phyloP scores from a whole-genome alignment of 2,113 vertebrate species.

The Labeo rohita region DNA sequence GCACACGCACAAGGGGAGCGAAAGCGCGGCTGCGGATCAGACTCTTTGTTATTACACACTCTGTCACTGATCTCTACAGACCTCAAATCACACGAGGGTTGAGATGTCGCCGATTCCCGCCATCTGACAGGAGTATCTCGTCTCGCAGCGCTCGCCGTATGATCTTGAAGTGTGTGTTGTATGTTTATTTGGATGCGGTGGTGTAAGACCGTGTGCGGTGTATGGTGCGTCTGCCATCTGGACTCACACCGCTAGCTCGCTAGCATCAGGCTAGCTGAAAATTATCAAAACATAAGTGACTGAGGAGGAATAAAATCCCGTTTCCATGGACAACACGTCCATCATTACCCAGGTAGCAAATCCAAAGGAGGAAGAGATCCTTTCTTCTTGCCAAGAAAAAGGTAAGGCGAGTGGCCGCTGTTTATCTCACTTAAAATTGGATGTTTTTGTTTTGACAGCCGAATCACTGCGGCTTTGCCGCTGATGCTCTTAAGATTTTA shows the following conservation, averaged over 20 bases:
- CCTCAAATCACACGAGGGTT: background rate
- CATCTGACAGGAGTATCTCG: conserved; percentile 3
- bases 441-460: conserved; percentile 42
- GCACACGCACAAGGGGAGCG: background rate
- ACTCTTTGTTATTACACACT: conserved; percentile 34
- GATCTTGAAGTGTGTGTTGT: conserved; percentile 23
- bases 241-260: conserved; percentile 69
- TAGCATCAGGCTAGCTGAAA: conserved; percentile 56
- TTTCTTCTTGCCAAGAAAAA: conserved; percentile 88
- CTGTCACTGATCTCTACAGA: conserved; percentile 2
- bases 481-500: conserved; percentile 11
- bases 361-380: conserved; percentile 97
- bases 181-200: conserved; percentile 67
- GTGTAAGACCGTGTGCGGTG: conserved; percentile 56
- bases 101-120: conserved; percentile 8
- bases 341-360: conserved; percentile 99
- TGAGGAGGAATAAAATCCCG: conserved; percentile 75
- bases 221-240: conserved; percentile 61
- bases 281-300: conserved; percentile 60
- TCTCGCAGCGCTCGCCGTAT: background rate
- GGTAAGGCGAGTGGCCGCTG: conserved; percentile 76
- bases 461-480: conserved; percentile 20
- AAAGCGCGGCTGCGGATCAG: conserved; percentile 24
- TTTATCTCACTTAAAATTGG: background rate
- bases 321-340: conserved; percentile 99